A percentile compares a stretch with the other conserved stretches of the same genome.
phyloP scores from a whole-genome alignment of 2,113 vertebrate genomes.

The Cavia porcellus region DNA sequence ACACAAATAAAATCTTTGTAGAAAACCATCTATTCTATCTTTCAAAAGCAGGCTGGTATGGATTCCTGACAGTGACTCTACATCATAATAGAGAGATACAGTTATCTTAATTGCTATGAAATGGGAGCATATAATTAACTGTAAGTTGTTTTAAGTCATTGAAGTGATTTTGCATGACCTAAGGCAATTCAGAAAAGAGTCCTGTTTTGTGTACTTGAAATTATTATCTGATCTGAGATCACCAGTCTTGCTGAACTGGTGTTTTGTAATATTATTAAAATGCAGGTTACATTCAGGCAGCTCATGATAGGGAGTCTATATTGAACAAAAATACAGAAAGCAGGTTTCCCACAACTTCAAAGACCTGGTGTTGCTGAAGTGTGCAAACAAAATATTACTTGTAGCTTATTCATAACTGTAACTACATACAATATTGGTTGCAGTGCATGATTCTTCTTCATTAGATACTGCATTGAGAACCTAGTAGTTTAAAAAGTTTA shows the following conservation, averaged over 20 bases:
- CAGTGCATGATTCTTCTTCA: conserved; percentile 33
- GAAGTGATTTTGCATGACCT: conserved; percentile 54
- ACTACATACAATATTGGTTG: conserved; percentile 1
- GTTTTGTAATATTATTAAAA: conserved; percentile 43
- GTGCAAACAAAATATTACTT: background rate
- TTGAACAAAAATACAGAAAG: background rate
- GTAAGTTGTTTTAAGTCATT: conserved; percentile 24
- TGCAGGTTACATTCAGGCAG: conserved; percentile 16
- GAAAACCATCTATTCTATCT: background rate
- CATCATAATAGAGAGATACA: background rate
- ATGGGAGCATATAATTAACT: conserved; percentile 9
- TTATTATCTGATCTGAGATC: conserved; percentile 16
- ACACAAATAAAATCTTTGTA: background rate
- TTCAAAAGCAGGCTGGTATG: background rate
- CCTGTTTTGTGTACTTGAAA: conserved; percentile 31
- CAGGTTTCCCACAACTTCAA: background rate
- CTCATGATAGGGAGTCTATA: background rate
- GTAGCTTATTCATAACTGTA: conserved; percentile 16
- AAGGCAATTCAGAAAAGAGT: background rate
- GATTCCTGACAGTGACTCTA: background rate
- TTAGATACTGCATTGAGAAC: background rate
- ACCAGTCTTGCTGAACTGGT: conserved; percentile 19
- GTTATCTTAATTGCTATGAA: conserved; percentile 46
- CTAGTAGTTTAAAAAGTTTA: conserved; percentile 29
- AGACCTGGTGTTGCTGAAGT: conserved; percentile 7